Conservation (phyloP, 2,888 invertebrate species). For the Octodonta nipae region DNA sequence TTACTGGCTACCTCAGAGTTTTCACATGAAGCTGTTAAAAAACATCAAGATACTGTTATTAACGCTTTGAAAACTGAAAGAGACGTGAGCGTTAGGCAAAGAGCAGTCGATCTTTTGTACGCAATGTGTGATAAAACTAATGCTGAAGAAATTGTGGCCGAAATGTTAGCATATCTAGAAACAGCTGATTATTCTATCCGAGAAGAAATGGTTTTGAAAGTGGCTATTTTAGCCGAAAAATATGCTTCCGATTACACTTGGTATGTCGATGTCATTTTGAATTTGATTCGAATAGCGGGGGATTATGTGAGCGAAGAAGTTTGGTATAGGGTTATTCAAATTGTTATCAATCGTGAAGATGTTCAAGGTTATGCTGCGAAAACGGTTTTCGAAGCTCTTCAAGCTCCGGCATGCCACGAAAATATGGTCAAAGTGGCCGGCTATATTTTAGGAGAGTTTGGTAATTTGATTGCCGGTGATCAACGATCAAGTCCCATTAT, state of each 20-base stretch:
- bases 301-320: conserved; percentile 99
- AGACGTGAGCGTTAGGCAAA: conserved; percentile 93
- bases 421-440: conserved; percentile 99
- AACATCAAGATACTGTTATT: conserved; percentile 98
- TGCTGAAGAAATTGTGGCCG: conserved; percentile 97
- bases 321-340: conserved; percentile 99
- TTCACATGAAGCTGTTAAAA: conserved; percentile 98
- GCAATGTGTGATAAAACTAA: conserved; percentile 99
- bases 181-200: conserved; percentile 99
- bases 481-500: conserved; percentile 91
- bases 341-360: conserved; percentile 97
- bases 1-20: conserved; percentile 97
- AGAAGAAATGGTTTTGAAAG: conserved; percentile 99
- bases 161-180: conserved; percentile 97
- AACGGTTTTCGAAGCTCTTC: conserved; percentile 96
- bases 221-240: conserved; percentile 97
- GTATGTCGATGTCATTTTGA: conserved; percentile 96
- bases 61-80: conserved; percentile 98
- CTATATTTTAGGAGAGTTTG: conserved; percentile 97
- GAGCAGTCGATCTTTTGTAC: conserved; percentile 94
- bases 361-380: conserved; percentile 99
- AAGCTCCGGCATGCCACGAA: conserved; percentile 98
- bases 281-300: conserved; percentile 96
- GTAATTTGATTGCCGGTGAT: conserved; percentile 97
- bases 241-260: conserved; percentile 99